Conservation (phyloP, 1,140 invertebrate genomes). For the Steinernema khuongi region DNA sequence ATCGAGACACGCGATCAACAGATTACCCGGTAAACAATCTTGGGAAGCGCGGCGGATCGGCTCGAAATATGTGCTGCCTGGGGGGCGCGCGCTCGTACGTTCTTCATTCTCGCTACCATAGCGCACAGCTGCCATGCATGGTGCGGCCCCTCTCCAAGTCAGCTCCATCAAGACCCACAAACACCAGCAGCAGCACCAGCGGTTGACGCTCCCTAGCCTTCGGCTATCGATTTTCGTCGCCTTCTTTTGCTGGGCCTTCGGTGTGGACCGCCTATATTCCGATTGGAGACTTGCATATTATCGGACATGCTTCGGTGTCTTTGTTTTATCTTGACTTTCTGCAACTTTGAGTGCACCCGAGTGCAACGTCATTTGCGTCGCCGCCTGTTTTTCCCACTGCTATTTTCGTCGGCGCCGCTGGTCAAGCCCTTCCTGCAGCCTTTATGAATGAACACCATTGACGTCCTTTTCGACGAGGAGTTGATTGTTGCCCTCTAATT, state of each 20-base stretch:
- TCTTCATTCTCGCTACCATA: slow-evolving; percentile 12
- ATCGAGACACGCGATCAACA: not conserved
- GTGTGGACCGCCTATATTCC: slow-evolving; percentile 14
- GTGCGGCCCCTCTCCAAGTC: slow-evolving; percentile 14
- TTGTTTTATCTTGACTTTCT: slow-evolving; percentile 11
- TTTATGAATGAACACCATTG: not conserved
- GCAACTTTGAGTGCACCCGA: not conserved
- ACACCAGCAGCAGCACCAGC: slow-evolving; percentile 10
- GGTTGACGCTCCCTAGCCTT: slow-evolving; percentile 12
- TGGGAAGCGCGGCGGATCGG: not conserved
- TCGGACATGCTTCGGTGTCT: slow-evolving; percentile 8
- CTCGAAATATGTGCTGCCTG: not conserved
- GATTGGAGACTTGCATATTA: slow-evolving; percentile 17
- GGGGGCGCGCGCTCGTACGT: not conserved
- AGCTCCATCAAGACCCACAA: slow-evolving; percentile 6
- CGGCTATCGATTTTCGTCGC: slow-evolving; percentile 9
- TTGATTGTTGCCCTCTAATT: no score
- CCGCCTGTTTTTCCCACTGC: not conserved
- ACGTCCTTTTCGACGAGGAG: not conserved
- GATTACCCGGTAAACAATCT: not conserved
- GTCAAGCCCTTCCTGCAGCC: no score
- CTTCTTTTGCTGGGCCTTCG: not conserved
- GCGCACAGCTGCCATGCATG: slow-evolving; percentile 14
- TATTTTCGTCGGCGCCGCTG: no score
- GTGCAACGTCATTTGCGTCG: not conserved